phyloP scores from a whole-genome alignment of 2,113 vertebrate genomes.

The Synchiropus splendidus region DNA sequence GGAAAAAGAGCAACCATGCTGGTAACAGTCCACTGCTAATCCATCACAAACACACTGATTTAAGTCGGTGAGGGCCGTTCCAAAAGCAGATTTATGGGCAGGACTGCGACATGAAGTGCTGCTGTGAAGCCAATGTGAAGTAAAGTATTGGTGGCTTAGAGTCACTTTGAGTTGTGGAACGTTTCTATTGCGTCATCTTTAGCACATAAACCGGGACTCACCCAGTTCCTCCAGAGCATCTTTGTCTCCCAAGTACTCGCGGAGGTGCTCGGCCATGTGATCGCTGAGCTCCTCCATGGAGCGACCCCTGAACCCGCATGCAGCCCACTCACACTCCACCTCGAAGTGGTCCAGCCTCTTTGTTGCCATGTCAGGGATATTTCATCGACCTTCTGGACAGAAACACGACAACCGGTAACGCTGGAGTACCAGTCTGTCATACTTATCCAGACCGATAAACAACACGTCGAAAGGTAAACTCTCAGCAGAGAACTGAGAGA shows the following conservation, averaged over 20 bases:
- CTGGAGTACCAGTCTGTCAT: no score
- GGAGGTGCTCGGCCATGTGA: slow-evolving; percentile 51
- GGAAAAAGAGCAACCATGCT: neutral
- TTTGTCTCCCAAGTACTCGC: slow-evolving; percentile 57
- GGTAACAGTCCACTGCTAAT: no score
- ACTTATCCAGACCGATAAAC: no score
- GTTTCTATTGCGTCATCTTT: no score
- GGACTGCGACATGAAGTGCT: neutral
- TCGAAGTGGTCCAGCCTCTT: slow-evolving; percentile 43
- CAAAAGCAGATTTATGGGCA: neutral
- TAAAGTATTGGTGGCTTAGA: no score
- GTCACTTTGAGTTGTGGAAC: no score
- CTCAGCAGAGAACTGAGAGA: no score
- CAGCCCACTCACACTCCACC: slow-evolving; percentile 59
- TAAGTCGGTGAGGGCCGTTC: no score
- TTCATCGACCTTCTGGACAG: no score
- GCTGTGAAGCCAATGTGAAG: neutral
- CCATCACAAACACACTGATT: no score
- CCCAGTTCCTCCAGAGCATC: slow-evolving; percentile 72
- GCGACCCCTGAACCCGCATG: slow-evolving; percentile 55
- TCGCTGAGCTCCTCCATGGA: slow-evolving; percentile 63
- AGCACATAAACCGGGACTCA: slow-evolving; percentile 13
- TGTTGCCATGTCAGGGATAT: slow-evolving; percentile 42
- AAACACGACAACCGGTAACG: no score
- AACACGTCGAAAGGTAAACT: no score